Evolutionary conservation across 2,797 vertebrate genomes (phyloP).

Genomic region (Clarias pachynema): DNA sequence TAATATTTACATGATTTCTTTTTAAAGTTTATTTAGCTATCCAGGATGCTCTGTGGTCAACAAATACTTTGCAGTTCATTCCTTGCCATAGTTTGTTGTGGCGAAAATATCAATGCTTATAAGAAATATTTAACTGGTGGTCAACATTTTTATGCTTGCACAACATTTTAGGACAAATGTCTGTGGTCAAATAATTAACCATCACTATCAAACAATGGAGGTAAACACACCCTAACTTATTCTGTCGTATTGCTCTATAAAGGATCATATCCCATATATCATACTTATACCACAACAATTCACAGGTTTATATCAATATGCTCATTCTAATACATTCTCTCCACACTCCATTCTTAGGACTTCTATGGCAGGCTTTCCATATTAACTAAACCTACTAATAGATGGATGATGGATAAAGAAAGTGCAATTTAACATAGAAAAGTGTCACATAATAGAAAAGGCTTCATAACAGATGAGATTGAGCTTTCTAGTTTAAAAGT

Average conservation of each 20-base stretch:
- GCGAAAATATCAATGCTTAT: slow-evolving; percentile 14
- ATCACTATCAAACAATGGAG: not conserved
- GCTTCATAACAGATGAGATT: not conserved
- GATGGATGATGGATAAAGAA: not conserved
- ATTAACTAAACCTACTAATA: not conserved
- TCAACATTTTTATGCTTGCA: slow-evolving; percentile 16
- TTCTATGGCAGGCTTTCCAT: not conserved
- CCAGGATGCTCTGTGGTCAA: not conserved
- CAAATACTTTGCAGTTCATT: not conserved
- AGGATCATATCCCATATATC: not conserved
- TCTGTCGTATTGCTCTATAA: not conserved
- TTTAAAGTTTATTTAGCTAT: not conserved
- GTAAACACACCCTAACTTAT: too few relatives aligned
- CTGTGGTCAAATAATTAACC: not conserved
- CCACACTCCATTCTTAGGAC: not conserved
- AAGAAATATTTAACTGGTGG: not conserved
- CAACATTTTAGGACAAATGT: not conserved
- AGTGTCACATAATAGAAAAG: not conserved
- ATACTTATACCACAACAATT: not conserved
- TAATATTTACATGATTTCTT: not conserved
- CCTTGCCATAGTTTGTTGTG: too few relatives aligned
- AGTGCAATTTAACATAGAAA: not conserved
- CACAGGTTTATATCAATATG: not conserved
- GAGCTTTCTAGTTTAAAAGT: not conserved
- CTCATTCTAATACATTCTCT: not conserved